A percentile compares a stretch with the other conserved stretches of the same genome.
These are phyloP conservation scores for Hestina assimilis DNA, from an alignment of 1,140 invertebrate genomes.

Conservation along the genomic window DNA sequence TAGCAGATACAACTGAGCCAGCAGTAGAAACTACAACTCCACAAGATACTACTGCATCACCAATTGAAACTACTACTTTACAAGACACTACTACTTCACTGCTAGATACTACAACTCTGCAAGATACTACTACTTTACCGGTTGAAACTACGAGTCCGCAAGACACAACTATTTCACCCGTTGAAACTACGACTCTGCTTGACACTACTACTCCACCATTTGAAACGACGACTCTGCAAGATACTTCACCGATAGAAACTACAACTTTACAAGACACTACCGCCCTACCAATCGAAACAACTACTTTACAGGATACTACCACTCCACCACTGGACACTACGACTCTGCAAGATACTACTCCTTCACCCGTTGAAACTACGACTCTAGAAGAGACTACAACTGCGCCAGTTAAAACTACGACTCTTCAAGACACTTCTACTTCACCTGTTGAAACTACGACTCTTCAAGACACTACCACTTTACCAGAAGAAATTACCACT, in stretches of 20 bases:
- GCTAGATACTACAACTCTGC: background rate
- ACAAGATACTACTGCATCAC: background rate
- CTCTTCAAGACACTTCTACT: no score
- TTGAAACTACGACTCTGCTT: background rate
- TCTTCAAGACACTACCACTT: background rate
- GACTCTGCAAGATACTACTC: background rate
- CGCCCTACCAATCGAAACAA: background rate
- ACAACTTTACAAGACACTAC: background rate
- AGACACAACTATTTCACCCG: background rate
- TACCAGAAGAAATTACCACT: background rate
- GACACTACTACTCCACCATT: background rate
- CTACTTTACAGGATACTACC: background rate
- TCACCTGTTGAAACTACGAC: no score
- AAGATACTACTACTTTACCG: background rate
- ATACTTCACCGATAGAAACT: background rate
- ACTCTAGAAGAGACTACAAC: constrained; percentile 1
- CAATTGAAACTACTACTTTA: background rate
- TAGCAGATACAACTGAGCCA: background rate
- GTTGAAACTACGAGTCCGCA: background rate
- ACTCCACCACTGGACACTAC: background rate
- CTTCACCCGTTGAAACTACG: no score
- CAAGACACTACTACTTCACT: background rate
- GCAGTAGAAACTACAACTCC: background rate
- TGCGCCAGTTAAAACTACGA: background rate
- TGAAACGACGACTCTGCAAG: background rate